Evolutionary conservation across 2,888 invertebrate species (phyloP), one percentile per base, ranked within the genome.

Genomic region (Acanthosepion pharaonis): DNA sequence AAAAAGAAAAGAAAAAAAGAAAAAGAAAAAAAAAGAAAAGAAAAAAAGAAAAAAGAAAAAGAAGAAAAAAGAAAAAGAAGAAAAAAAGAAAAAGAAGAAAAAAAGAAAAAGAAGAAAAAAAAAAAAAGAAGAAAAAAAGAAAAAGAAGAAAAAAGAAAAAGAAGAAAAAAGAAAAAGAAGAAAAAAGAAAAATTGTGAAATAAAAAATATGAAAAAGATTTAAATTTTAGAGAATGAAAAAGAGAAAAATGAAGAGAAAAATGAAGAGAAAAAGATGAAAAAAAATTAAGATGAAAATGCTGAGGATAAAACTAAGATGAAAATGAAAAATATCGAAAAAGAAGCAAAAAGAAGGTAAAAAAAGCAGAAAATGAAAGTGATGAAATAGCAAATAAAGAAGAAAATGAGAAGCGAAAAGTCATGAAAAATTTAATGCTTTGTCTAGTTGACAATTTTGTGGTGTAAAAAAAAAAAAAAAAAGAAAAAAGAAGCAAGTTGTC

Each of bases 361-460:
- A 59, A 59, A 25, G 25, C 1, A 25, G 28, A 25, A 23, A 25
- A 25, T 8, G 8, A 28, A 64, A 28, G 25, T 8, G 64, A 25
- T 25, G 18, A n/a, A 78, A n/a, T 33, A n/a, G n/a, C n/a, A 78
- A 11, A 78, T 4, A 11, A 18, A 78, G n/a, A 78, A n/a, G 11
- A 78, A n/a, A 78, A 78, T 0, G n/a, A 78, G 15, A n/a, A 33
- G n/a, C 9, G 33, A 78, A 78, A 78, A n/a, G 9, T n/a, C n/a
- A 78, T n/a, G n/a, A 33, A 78, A 78, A 78, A 78, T 78, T 78
- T 78, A n/a, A 78, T 78, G 78, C n/a, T 33, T 78, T 78, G 9
- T 78, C 78, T n/a, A 78, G 78, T 78, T 78, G 78, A 78, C 78
- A 78, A 33, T 78, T 78, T 78, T 78, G n/a, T 78, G 78, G n/a